Evolutionary conservation across 2,888 invertebrate species (phyloP), one percentile per base, ranked within the genome.

Genomic region (Thymelicus lineola): DNA sequence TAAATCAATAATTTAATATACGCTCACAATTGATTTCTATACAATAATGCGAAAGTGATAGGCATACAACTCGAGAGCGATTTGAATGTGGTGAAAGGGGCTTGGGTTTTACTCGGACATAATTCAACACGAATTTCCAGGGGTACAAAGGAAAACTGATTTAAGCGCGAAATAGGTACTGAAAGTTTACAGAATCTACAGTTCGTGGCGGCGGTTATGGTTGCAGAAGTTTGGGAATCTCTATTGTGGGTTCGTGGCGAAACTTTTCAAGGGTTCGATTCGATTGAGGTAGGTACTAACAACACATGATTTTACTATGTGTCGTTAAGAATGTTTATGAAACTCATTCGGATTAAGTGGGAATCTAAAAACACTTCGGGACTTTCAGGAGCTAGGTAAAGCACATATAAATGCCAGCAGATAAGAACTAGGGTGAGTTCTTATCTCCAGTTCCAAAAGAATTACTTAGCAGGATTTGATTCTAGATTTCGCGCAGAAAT

Each of bases 81-180:
- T 61, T 67, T 67, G 67, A 67, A 67, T 67, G 60, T 61, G 67
- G 67, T 61, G 67, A 67, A 67, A 67, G 67, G 67, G 59, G 66
- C 50, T 58, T 59, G 59, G 66, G 38, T 58, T 66, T 36, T 55
- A 67, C 67, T 50, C 17, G 61, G 61, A 67, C 59, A 66, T 60
- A 60, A 66, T 61, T 67, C 67, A 55, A 67, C 28, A n/a, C 17
- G 61, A 67, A 67, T 67, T 67, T 67, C 67, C 67, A 61, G 55
- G 10, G 15, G 61, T 60, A 67, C 67, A 67, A 67, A 67, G 67
- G 67, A 67, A 67, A 67, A 67, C 67, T 67, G 61, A 67, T 61
- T 67, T 55, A 53, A 60, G 50, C 63, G 57, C 57, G 53, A 67
- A 60, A 66, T 46, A 35, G 66, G 28, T 53, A 20, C 35, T 38